phyloP scores from a whole-genome alignment of 2,888 invertebrate species.

The Acanthosepion esculentum region DNA sequence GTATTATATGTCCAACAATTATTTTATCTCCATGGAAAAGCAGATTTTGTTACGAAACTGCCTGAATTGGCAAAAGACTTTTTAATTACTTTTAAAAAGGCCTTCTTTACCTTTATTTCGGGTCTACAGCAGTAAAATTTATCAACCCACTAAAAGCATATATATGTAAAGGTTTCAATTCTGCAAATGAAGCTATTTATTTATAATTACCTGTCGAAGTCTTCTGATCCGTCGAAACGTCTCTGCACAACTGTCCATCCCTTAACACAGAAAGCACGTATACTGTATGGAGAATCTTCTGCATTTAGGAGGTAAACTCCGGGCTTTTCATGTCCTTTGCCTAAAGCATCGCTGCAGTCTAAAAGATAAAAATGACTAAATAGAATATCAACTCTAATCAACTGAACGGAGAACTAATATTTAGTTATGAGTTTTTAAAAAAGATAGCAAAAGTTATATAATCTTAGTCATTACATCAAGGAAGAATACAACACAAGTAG shows the following conservation, averaged over 20 bases:
- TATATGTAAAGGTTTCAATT: too few relatives aligned
- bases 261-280: slow-evolving; percentile 54
- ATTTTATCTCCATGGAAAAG: background rate
- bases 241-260: slow-evolving; percentile 86
- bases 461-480: background rate
- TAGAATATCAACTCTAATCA: background rate
- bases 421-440: background rate
- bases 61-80: background rate
- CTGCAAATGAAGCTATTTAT: too few relatives aligned
- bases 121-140: background rate
- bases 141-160: too few relatives aligned
- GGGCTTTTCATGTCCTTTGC: slow-evolving; percentile 49
- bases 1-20: too few relatives aligned
- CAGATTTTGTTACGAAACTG: background rate
- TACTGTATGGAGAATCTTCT: slow-evolving; percentile 50
- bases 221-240: slow-evolving; percentile 83
- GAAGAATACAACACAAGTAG: background rate
- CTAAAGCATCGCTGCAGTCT: slow-evolving; percentile 54
- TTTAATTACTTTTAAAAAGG: background rate
- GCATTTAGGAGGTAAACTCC: slow-evolving; percentile 55
- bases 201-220: slow-evolving; percentile 80
- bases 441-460: background rate
- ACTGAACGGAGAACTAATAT: background rate
- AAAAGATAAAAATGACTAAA: background rate
- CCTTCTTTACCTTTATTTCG: background rate